Evolutionary conservation across 2,113 vertebrate genomes (phyloP).

Genomic region (Cercocebus atys): DNA sequence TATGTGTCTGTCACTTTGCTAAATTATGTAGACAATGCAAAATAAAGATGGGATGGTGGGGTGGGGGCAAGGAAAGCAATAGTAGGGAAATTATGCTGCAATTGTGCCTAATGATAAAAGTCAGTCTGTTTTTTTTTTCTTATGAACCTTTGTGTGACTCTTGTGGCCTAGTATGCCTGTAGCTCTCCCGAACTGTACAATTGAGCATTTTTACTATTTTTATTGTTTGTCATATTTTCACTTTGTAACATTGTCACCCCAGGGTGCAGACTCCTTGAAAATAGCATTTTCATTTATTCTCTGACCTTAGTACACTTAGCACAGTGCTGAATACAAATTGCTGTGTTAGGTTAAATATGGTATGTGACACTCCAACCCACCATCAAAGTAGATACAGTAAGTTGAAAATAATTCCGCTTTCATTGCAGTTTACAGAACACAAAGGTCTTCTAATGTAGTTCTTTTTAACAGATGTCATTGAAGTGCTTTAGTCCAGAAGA

Average conservation of each 20-base stretch:
- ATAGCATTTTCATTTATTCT: neutral
- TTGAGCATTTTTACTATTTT: conserved; percentile 33
- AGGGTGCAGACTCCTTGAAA: neutral
- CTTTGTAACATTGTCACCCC: neutral
- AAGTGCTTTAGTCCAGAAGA: neutral
- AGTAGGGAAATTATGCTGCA: neutral
- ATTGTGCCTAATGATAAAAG: neutral
- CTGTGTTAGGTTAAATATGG: neutral
- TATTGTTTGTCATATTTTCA: conserved; percentile 29
- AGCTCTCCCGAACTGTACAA: neutral
- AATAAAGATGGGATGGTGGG: neutral
- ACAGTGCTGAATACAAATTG: neutral
- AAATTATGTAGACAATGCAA: neutral
- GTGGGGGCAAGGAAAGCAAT: neutral
- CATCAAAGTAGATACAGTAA: neutral
- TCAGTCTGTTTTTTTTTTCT: neutral
- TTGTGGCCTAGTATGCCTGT: neutral
- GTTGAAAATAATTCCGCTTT: neutral
- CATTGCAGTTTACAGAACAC: neutral
- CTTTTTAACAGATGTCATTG: neutral
- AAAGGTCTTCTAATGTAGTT: neutral
- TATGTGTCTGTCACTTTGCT: neutral
- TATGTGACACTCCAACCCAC: neutral
- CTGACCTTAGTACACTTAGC: neutral
- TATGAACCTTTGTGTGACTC: neutral